Evolutionary conservation across 2,797 vertebrate species (phyloP), one percentile per base, ranked within the genome.

Genomic region (Geotria australis): DNA sequence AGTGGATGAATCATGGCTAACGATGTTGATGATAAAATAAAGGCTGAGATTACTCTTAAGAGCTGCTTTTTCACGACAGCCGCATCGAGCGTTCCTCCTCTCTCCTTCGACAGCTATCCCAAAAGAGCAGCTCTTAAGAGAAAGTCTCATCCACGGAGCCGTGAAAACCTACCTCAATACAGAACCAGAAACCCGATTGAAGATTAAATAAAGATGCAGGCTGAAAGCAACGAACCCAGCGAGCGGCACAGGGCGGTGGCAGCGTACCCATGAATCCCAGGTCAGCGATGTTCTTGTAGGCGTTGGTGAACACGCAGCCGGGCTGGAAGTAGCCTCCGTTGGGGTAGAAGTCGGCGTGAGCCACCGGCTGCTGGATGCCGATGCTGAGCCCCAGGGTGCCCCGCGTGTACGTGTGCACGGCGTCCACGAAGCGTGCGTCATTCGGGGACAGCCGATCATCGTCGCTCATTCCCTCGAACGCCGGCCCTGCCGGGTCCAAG

Each of bases 251-350:
- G n/a, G 24, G 24, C 38, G 24, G 24, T 5, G 38, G 24, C 49
- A 8, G 12, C 74, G 75, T 60, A 88, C 83, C 80, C 64, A 68
- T 75, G 60, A 98, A 65, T 9, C 88, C 88, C 61, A 63, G 77
- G 59, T 76, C 66, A 6, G 85, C 82, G 53, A 96, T 81, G 66
- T 77, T 76, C 58, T 75, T 60, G 58, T 95, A 63, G 2, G 83
- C 83, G 60, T 89, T 83, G 61, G 79, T 78, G 57, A 98, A 62
- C 64, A 83, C 79, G 15, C 91, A 96, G 3, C 88, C 91, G 0
- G 91, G 91, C 68, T 98, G 86, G 68, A 88, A 94, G 56, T 77
- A 76, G 58, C 89, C 89, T 63, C 88, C 88, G 0, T 95, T 98
- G 46, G 89, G 88, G 63, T 94, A 98, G 65, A 98, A 84, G 68